Evolutionary conservation across 2,888 invertebrate genomes (phyloP).

Genomic region (Habrosyne pyritoides): DNA sequence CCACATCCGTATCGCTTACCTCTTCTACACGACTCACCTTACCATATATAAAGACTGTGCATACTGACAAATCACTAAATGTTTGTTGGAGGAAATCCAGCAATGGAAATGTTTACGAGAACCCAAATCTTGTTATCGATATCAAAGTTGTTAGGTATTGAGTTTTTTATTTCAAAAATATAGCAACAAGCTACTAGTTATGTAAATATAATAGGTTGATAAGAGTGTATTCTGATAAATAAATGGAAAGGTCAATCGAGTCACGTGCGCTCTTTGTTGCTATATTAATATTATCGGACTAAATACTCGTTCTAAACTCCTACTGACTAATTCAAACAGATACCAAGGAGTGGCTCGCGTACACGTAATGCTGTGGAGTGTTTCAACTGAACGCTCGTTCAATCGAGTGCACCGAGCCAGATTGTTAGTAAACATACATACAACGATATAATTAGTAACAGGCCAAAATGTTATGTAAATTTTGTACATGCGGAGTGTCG

Average conservation of each 20-base stretch:
- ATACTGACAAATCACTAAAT: neutral
- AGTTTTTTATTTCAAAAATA: neutral
- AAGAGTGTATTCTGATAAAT: neutral
- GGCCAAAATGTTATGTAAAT: neutral
- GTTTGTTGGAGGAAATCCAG: neutral
- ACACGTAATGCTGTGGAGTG: neutral
- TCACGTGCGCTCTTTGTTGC: neutral
- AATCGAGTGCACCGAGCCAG: neutral
- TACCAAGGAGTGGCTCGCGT: neutral
- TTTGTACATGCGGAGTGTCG: neutral
- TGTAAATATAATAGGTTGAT: neutral
- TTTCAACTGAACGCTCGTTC: neutral
- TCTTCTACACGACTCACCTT: conserved; percentile 9
- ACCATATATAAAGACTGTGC: neutral
- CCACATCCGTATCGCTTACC: conserved; percentile 39
- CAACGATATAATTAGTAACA: neutral
- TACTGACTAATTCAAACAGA: neutral
- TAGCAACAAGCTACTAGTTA: neutral
- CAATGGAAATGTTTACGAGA: neutral
- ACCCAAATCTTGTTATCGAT: neutral
- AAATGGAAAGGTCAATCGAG: neutral
- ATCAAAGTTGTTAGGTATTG: neutral
- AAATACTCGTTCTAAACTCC: neutral
- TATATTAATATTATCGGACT: neutral
- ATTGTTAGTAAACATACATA: neutral